Evolutionary conservation across 2,888 invertebrate species (phyloP).

Genomic region (Eudemis profundana): DNA sequence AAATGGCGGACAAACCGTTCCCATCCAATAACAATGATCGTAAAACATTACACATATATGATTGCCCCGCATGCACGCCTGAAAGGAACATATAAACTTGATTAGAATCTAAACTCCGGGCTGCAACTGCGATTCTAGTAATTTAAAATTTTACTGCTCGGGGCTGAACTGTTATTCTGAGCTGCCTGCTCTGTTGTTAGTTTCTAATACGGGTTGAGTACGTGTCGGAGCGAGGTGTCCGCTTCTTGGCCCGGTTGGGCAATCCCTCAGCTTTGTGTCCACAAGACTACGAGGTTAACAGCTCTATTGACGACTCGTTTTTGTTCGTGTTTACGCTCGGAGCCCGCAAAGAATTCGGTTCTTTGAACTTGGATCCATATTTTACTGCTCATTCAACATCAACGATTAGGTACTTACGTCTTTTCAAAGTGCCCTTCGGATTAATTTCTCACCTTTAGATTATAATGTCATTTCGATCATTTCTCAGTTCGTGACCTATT

Average conservation of each 20-base stretch:
- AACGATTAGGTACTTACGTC: slow-evolving; percentile 12
- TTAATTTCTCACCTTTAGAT: slow-evolving; percentile 24
- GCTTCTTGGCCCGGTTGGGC: not conserved
- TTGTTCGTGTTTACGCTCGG: slow-evolving; percentile 15
- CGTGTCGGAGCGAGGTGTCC: not conserved
- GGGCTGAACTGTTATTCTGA: not conserved
- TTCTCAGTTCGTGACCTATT: slow-evolving; percentile 17
- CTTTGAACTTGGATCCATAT: slow-evolving; percentile 21
- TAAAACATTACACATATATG: not conserved
- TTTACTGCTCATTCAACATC: slow-evolving; percentile 7
- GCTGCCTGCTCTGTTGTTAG: not conserved
- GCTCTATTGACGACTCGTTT: slow-evolving; percentile 30
- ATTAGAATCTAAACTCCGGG: not conserved
- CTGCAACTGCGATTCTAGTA: not conserved
- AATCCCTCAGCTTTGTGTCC: slow-evolving; percentile 5
- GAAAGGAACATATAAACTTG: not conserved
- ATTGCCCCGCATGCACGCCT: slow-evolving; percentile 7
- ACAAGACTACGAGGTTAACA: slow-evolving; percentile 23
- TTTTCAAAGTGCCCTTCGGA: slow-evolving; percentile 27
- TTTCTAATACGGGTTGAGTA: not conserved
- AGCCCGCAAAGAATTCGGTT: slow-evolving; percentile 9
- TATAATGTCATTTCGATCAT: not conserved
- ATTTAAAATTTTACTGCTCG: not conserved
- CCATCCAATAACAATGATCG: not conserved
- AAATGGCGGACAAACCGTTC: not conserved